Conservation (phyloP, 2,113 vertebrate genomes). For the Arizona elegans region DNA sequence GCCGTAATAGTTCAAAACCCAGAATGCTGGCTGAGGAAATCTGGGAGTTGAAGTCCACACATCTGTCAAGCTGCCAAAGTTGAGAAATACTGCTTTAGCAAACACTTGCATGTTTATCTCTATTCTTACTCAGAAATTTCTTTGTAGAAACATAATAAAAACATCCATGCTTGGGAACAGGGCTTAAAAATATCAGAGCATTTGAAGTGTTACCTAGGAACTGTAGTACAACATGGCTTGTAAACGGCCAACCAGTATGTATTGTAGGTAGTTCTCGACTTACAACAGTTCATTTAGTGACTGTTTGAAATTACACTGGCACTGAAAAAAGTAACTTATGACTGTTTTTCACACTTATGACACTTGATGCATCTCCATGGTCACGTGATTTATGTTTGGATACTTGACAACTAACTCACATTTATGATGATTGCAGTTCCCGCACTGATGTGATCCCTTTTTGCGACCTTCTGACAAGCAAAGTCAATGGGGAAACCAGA, state of each 20-base stretch:
- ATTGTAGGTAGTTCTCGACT: no score
- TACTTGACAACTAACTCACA: no score
- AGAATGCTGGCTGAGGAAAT: not conserved
- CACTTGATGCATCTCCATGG: no score
- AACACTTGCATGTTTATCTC: not conserved
- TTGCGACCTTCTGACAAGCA: no score
- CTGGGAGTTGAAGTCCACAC: not conserved
- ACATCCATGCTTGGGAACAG: no score
- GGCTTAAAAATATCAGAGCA: not conserved
- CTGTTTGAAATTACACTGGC: no score
- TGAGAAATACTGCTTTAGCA: not conserved
- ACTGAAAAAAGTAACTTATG: no score
- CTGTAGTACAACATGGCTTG: not conserved
- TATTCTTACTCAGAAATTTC: not conserved
- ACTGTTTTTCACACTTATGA: no score
- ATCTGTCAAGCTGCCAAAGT: not conserved
- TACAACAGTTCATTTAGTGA: not conserved
- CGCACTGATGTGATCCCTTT: no score
- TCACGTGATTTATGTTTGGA: no score
- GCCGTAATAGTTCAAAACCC: not conserved
- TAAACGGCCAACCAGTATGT: not conserved
- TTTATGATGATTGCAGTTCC: no score
- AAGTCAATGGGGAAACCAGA: no score
- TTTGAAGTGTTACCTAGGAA: not conserved
- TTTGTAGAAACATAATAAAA: not conserved